Base-by-base conservation (phyloP, 2,888 invertebrate genomes). In the Andricus quercusramuli region DNA sequence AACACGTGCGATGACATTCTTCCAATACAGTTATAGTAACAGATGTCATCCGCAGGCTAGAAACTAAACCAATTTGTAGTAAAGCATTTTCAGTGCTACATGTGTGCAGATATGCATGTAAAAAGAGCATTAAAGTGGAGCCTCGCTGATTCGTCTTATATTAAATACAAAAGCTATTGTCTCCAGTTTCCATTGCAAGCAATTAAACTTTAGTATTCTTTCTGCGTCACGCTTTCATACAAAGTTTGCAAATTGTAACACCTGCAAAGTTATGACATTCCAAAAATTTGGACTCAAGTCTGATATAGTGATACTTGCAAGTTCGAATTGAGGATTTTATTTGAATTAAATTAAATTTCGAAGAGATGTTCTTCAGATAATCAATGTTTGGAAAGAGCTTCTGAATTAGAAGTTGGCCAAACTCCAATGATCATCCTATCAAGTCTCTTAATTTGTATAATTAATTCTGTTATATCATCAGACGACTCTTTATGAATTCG, bases 121-220 rank as follows among this genome's bases (percentile, higher is more conserved):
- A 56, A 51, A 56, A 51, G n/a, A 56, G 32, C 56, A 56, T 74
- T 15, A 74, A 74, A 56, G 37, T 56, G n/a, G 32, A 74, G 56
- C 29, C 51, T 32, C 32, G 3, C 20, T 51, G 51, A 56, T 74
- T 20, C 51, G n/a, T 74, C 51, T 74, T 32, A 74, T 20, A 74
- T 32, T 47, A 56, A 56, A 56, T 74, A 74, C 56, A 56, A 74
- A 74, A 74, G 74, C 32, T 22, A 74, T 74, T 74, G 51, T 74
- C 74, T 56, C 13, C 74, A 74, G 11, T 32, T 74, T 25, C 13
- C 74, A 74, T 56, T 74, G 74, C 6, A 74, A 74, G 56, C n/a
- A 74, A 74, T 74, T 56, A 74, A 56, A 74, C 32, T 74, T 32
- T 20, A 56, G n/a, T n/a, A 74, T 74, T 74, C 32, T 56, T 5